phyloP scores from a whole-genome alignment of 2,888 invertebrate species.

The Cerastis leucographa region DNA sequence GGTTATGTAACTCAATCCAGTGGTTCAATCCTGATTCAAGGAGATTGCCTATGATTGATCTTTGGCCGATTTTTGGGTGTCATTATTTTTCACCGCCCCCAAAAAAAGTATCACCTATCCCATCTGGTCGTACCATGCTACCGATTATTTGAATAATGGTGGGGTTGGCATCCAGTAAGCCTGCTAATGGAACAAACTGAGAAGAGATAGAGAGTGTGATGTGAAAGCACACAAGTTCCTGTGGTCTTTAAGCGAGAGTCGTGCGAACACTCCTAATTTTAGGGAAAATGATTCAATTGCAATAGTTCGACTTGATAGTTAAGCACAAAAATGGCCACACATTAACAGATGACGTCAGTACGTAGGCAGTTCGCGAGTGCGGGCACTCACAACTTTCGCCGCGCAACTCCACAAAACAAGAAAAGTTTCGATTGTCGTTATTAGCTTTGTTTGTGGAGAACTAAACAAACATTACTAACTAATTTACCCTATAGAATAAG shows the following conservation, averaged over 20 bases:
- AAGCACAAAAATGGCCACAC: neutral
- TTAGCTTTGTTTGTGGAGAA: slow-evolving; percentile 16
- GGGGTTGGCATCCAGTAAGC: neutral
- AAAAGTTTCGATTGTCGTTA: slow-evolving; percentile 39
- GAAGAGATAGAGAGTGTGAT: too few species aligned
- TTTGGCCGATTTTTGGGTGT: too few species aligned
- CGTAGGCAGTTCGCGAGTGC: neutral
- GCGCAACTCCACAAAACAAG: slow-evolving; percentile 28
- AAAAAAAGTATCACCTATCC: neutral
- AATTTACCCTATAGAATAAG: too few species aligned
- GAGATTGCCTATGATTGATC: too few species aligned
- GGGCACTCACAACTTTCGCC: slow-evolving; percentile 23
- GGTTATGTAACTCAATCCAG: too few species aligned
- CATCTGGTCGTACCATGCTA: neutral
- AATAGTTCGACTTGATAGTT: neutral
- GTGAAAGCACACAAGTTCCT: neutral
- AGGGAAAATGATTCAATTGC: neutral
- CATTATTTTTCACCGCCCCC: too few species aligned
- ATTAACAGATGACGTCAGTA: neutral
- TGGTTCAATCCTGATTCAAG: too few species aligned
- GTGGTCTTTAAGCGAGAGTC: neutral
- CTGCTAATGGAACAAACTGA: neutral
- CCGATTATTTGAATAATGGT: neutral
- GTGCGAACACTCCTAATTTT: neutral
- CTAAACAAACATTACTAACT: slow-evolving; percentile 10